These are phyloP conservation scores for Phocoena phocoena DNA, from an alignment of 2,113 vertebrate species.

Conservation along the genomic window DNA sequence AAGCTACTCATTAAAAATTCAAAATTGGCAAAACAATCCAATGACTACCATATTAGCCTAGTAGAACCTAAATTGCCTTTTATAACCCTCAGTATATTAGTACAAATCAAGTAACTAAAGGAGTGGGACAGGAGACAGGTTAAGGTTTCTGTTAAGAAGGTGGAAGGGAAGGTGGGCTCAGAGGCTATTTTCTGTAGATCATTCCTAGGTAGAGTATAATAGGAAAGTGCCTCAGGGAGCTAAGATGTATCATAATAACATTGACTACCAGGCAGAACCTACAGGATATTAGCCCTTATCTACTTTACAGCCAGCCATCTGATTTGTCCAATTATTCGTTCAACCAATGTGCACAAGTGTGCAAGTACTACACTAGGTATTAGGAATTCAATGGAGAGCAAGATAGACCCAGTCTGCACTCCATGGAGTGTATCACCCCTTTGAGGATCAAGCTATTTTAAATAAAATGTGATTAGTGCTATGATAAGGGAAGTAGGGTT, in stretches of 20 bases:
- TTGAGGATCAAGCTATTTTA: not conserved
- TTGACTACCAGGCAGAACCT: not conserved
- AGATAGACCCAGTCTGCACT: not conserved
- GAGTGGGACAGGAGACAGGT: not conserved
- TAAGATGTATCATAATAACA: not conserved
- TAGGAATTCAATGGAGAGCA: not conserved
- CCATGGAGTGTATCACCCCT: not conserved
- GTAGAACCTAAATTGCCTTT: not conserved
- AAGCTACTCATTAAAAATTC: not conserved
- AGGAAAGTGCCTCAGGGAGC: not conserved
- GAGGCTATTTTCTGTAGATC: not conserved
- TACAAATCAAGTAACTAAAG: not conserved
- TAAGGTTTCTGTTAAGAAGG: not conserved
- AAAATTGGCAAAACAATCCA: not conserved
- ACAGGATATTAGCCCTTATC: not conserved
- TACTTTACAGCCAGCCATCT: not conserved
- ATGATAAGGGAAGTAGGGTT: not conserved
- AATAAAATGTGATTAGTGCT: not conserved
- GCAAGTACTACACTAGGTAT: not conserved
- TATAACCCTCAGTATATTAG: not conserved
- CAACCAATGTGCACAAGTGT: not conserved
- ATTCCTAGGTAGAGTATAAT: not conserved
- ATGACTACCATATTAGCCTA: not conserved
- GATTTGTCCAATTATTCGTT: not conserved
- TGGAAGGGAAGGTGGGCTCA: not conserved